Base-by-base conservation (phyloP, 30 jellyfish, hydroid and myxozoan genomes). In the Nemopilema nomurai region DNA sequence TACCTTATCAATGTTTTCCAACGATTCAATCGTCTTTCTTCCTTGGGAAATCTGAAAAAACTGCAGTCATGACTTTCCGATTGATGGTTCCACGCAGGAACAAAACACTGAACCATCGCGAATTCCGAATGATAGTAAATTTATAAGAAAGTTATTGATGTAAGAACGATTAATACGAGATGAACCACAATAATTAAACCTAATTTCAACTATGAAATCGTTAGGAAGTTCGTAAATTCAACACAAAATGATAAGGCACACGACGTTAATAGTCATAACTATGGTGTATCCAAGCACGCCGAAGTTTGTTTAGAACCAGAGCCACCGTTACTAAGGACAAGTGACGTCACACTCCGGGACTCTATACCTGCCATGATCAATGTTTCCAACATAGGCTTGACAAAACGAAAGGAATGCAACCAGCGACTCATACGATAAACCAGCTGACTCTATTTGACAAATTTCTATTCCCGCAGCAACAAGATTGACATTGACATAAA, bases 391-490 rank as follows among this genome's bases (percentile, higher is more conserved):
- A 41, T 13, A 6, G 57, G 57, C 57, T 13, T 41, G 57, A 41
- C 6, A 41, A 41, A 41, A 41, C 57, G 57, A 41, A 41, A n/a
- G n/a, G n/a, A n/a, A n/a, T n/a, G 87, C 65, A 41, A 82, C 28
- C 77, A 82, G 41, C 24, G 81, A 33, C 67, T 82, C 91, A 51
- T 33, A 71, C 29, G 81, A 71, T 22, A 71, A 18, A 33, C 80
- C 92, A 26, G 92, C 92, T 33, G 92, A 51, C 73, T 71, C 71
- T 26, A 83, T 52, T 28, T 83, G 71, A 57, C 92, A 83, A 28
- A 83, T 57, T 71, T 51, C 81, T 51, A 83, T 71, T 51, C 88
- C 92, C 9, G 92, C 88, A 73, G 75, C 73, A 28, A 69, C 86
- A 18, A 79, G 71, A 23, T 62, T 25, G 19, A 52, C 82, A 52